Base-by-base conservation (phyloP, 2,888 invertebrate species). In the Torymus auratus region DNA sequence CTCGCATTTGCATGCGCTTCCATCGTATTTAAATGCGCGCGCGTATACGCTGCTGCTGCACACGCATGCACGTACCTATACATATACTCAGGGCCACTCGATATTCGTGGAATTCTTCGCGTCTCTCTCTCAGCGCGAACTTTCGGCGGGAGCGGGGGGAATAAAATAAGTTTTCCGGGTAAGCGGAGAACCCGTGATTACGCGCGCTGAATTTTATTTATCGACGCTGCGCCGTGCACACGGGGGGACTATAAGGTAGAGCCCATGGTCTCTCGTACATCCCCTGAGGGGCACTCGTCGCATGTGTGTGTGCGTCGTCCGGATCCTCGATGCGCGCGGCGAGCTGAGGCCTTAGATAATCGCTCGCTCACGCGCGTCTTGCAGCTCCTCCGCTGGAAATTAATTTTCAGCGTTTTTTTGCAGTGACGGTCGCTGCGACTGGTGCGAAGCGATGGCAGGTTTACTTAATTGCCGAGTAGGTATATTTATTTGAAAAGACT, bases 141-240 rank as follows among this genome's bases (percentile, higher is more conserved):
- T 41, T 41, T 41, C 41, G 41, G 41, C 41, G 7, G 41, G 41
- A 41, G 41, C 41, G 41, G 41, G 41, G 28, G 41, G 41, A 41
- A 41, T 41, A 20, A 10, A 50, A 82, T 79, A 78, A 82, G 82
- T 83, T 83, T 82, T 83, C 83, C 83, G 80, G 78, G 74, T 84
- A 83, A 78, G 62, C 71, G 72, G 77, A 82, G 81, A 83, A 82
- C 78, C 83, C 56, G 83, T 83, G 84, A 83, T 84, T 83, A 84
- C 78, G 71, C 78, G 81, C 77, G 70, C 78, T 77, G 82, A 83
- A 83, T 83, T 84, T 83, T 84, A 83, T 83, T 84, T 71, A 71
- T 71, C 56, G 70, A 20, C 65, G 65, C 56, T 58, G 23, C 56
- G 13, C 14, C 41, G 41, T 41, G 41, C 41, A 10, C 41, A 0